A percentile compares a stretch with the other conserved stretches of the same genome.
phyloP scores from a whole-genome alignment of 2,113 vertebrate genomes.

The Paradoxurus hermaphroditus region DNA sequence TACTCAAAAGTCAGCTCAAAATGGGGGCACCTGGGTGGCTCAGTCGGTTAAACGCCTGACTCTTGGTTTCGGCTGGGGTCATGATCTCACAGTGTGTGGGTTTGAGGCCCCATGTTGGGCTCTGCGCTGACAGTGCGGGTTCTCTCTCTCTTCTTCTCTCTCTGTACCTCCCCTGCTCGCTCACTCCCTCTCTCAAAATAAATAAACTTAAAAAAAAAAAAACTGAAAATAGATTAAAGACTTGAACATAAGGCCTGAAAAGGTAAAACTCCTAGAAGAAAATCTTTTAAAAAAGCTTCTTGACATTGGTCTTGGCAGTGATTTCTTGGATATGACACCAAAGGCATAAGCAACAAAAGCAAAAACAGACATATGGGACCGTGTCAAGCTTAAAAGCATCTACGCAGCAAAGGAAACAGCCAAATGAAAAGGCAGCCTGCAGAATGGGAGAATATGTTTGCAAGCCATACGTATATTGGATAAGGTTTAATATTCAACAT shows the following conservation, averaged over 20 bases:
- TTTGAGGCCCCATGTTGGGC: no score
- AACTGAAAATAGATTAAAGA: not conserved
- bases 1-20: not conserved
- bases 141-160: no score
- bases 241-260: not conserved
- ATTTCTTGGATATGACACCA: not conserved
- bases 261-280: not conserved
- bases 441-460: not conserved
- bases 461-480: not conserved
- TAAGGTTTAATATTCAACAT: not conserved
- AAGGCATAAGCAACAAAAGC: not conserved
- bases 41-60: no score
- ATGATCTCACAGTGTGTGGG: no score
- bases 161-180: no score
- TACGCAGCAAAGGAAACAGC: not conserved
- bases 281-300: not conserved
- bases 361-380: not conserved
- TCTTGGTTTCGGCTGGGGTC: no score
- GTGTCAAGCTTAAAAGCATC: not conserved
- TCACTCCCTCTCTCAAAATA: no score
- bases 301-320: not conserved
- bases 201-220: no score
- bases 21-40: no score
- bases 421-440: not conserved
- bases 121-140: no score